These are phyloP conservation scores for Branchipolynoe longqiensis DNA, from an alignment of 2,888 invertebrate genomes.

Conservation along the genomic window DNA sequence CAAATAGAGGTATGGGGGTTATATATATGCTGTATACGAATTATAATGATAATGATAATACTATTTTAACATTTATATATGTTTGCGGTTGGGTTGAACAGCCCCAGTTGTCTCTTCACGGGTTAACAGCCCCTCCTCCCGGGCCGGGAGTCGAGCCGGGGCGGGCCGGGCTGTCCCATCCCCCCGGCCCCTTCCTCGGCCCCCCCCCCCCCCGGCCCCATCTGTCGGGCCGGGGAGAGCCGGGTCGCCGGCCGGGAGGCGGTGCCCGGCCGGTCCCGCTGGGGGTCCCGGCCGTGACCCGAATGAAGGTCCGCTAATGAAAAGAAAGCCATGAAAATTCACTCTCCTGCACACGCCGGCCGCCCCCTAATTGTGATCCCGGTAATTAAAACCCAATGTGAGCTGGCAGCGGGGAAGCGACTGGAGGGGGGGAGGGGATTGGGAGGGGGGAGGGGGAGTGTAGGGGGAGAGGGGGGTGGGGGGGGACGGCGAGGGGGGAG, in stretches of 20 bases:
- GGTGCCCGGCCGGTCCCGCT: conserved; percentile 5
- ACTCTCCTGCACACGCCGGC: conserved; percentile 25
- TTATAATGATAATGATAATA: too few species aligned
- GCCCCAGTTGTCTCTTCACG: too few species aligned
- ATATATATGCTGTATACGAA: too few species aligned
- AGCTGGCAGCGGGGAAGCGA: neutral
- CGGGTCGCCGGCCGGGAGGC: neutral
- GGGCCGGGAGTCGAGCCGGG: neutral
- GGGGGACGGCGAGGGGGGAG: neutral
- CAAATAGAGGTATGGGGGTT: too few species aligned
- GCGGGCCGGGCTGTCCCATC: neutral
- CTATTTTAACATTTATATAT: too few species aligned
- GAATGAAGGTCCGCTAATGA: conserved; percentile 47
- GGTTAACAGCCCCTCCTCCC: neutral
- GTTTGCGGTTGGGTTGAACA: too few species aligned
- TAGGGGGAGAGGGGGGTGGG: neutral
- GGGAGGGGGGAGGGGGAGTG: too few species aligned
- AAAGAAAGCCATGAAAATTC: conserved; percentile 60
- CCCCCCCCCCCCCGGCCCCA: conserved; percentile 20
- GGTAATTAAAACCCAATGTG: conserved; percentile 57
- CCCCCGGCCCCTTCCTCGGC: neutral
- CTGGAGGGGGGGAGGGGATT: neutral
- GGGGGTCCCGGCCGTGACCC: conserved; percentile 4
- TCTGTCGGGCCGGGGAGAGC: conserved; percentile 25
- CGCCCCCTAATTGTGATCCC: conserved; percentile 45